Evolutionary conservation across 2,888 invertebrate genomes (phyloP), one percentile per base, ranked within the genome.

Genomic region (Xestia rhomboidea): DNA sequence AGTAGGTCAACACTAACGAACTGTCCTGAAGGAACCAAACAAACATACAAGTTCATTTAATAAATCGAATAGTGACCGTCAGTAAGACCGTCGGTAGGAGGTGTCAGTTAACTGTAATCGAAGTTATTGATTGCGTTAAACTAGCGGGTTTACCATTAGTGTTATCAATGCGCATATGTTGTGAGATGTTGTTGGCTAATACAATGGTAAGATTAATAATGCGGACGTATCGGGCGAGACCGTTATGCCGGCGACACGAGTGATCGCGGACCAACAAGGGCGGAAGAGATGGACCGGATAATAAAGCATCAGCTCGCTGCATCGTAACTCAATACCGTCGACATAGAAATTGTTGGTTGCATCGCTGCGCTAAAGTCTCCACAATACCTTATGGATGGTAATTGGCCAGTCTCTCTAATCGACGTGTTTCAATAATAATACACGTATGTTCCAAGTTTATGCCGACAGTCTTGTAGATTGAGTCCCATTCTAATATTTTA

Each of bases 181-280:
- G 92, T 93, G 93, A 95, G 94, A 93, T 93, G 94, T 91, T 91
- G 90, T 91, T 92, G 91, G 92, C 93, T 94, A 94, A 95, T 95
- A 96, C 96, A 96, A 96, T 96, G 94, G 94, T 93, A 94, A 95
- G 95, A 96, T 96, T 96, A 95, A 96, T 96, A 95, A 95, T 91
- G 91, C 94, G 95, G 94, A 95, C 93, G 94, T 95, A 94, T 94
- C 92, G 91, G 86, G 85, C 85, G 87, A 64, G 90, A 93, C 95
- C 95, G 95, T 95, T 96, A 95, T 90, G 89, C 90, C 91, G 92
- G 92, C 93, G 95, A 96, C 95, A 95, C 94, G 94, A 94, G 93
- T 93, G 95, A 95, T 95, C 95, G 91, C 90, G 89, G 93, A 90
- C 94, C 95, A 94, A 96, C 95, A 95, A 95, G 95, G 94, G 95